Percentiles rank a stretch among this genome's conserved stretches.
These are phyloP conservation scores for Nothoprocta perdicaria DNA, from an alignment of 2,113 vertebrate genomes.

Conservation along the genomic window DNA sequence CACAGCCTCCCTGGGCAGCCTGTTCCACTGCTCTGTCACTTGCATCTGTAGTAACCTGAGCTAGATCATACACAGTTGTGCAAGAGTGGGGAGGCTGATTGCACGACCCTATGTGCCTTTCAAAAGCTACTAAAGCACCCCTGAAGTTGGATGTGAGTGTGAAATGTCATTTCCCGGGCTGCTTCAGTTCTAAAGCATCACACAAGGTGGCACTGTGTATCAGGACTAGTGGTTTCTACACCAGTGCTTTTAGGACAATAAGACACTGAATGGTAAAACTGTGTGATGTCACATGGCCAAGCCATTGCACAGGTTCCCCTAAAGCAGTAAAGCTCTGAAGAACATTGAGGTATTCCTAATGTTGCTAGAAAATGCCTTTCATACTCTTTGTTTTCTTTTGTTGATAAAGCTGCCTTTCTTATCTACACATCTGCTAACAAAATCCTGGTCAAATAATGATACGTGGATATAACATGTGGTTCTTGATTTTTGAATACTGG, in stretches of 20 bases:
- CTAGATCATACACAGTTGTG: not conserved
- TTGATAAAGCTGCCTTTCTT: not conserved
- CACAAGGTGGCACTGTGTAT: conserved; percentile 57
- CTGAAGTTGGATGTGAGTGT: not conserved
- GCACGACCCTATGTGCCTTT: not conserved
- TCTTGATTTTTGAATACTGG: not conserved
- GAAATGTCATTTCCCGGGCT: not conserved
- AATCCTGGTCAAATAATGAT: not conserved
- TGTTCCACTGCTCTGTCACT: too few relatives aligned
- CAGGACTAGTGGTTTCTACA: not conserved
- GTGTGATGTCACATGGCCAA: not conserved
- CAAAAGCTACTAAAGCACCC: not conserved
- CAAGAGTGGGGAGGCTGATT: not conserved
- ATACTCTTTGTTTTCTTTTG: not conserved
- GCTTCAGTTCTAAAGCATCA: not conserved
- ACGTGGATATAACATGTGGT: not conserved
- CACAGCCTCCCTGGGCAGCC: too few relatives aligned
- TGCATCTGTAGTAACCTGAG: not conserved
- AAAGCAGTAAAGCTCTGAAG: not conserved
- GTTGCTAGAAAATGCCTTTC: not conserved
- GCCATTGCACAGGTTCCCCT: not conserved
- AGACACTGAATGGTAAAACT: not conserved
- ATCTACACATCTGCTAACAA: not conserved
- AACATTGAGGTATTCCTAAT: not conserved
- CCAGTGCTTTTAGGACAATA: not conserved